These are phyloP conservation scores for Anoplius nigerrimus DNA, from an alignment of 2,888 invertebrate species.

Conservation along the genomic window DNA sequence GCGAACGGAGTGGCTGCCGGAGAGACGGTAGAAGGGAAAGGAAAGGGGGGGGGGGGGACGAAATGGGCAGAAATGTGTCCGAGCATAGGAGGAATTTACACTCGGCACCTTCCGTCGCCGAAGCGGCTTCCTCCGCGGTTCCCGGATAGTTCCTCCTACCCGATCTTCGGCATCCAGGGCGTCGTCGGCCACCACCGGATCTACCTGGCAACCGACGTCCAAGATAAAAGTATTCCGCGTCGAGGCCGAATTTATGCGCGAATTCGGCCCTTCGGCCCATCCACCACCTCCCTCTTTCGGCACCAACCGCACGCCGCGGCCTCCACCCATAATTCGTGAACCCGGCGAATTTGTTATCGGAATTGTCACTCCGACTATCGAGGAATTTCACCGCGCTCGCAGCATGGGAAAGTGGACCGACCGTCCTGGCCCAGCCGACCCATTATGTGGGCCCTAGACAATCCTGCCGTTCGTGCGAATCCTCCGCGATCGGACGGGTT, in stretches of 20 bases:
- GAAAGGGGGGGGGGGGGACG: conserved; percentile 37
- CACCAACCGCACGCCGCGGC: conserved; percentile 6
- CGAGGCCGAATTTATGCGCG: conserved; percentile 60
- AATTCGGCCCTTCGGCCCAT: conserved; percentile 37
- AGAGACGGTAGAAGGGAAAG: conserved; percentile 40
- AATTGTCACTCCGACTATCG: conserved; percentile 50
- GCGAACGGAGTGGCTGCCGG: too few relatives aligned
- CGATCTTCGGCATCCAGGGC: conserved; percentile 19
- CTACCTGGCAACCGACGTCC: conserved; percentile 35
- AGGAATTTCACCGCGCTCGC: conserved; percentile 27
- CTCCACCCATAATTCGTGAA: conserved; percentile 46
- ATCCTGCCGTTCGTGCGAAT: background rate
- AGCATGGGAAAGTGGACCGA: too few relatives aligned
- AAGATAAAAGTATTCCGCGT: conserved; percentile 59
- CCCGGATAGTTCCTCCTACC: background rate
- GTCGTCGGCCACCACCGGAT: conserved; percentile 23
- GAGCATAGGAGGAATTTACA: conserved; percentile 74
- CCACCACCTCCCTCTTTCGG: conserved; percentile 21
- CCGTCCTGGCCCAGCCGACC: background rate
- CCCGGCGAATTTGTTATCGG: conserved; percentile 50
- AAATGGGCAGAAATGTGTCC: conserved; percentile 56
- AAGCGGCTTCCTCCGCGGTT: background rate
- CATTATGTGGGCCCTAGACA: background rate
- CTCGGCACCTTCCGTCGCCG: conserved; percentile 56
- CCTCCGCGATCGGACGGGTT: too few relatives aligned